Evolutionary conservation across 2,888 invertebrate genomes (phyloP).

Genomic region (Campoplex capitator): DNA sequence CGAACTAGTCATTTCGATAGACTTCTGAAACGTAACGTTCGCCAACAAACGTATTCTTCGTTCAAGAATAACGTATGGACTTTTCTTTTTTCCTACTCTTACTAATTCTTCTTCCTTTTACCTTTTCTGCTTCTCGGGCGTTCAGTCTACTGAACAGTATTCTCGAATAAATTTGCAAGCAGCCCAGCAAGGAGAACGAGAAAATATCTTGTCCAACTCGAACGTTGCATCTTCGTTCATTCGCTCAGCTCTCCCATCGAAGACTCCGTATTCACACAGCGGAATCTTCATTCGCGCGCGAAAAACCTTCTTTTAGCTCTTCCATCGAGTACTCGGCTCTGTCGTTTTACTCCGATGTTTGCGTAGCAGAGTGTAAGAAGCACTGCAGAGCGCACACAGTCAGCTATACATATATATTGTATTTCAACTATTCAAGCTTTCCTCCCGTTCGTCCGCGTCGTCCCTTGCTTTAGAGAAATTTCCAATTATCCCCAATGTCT

Average conservation of each 20-base stretch:
- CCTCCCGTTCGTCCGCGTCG: conserved; percentile 34
- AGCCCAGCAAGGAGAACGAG: conserved; percentile 37
- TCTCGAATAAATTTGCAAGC: conserved; percentile 59
- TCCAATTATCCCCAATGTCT: conserved; percentile 82
- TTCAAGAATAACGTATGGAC: conserved; percentile 26
- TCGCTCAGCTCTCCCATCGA: conserved; percentile 45
- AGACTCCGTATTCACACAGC: conserved; percentile 46
- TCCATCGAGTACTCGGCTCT: conserved; percentile 44
- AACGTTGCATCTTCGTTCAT: conserved; percentile 43
- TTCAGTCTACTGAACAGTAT: conserved; percentile 57
- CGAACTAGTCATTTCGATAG: background rate
- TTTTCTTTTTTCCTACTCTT: conserved; percentile 13
- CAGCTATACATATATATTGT: conserved; percentile 46
- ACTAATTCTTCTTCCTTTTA: conserved; percentile 18
- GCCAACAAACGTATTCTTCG: conserved; percentile 39
- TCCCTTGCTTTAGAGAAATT: conserved; percentile 75
- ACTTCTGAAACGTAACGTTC: conserved; percentile 1
- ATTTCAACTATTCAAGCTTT: conserved; percentile 76
- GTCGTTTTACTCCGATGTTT: conserved; percentile 65
- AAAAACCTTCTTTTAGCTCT: conserved; percentile 61
- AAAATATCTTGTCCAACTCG: conserved; percentile 62
- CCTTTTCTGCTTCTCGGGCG: background rate
- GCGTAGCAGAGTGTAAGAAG: conserved; percentile 68
- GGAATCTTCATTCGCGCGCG: conserved; percentile 65
- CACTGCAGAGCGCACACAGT: conserved; percentile 52